These are phyloP conservation scores for Bubalus kerabau DNA, from an alignment of 2,113 vertebrate species.

Conservation along the genomic window DNA sequence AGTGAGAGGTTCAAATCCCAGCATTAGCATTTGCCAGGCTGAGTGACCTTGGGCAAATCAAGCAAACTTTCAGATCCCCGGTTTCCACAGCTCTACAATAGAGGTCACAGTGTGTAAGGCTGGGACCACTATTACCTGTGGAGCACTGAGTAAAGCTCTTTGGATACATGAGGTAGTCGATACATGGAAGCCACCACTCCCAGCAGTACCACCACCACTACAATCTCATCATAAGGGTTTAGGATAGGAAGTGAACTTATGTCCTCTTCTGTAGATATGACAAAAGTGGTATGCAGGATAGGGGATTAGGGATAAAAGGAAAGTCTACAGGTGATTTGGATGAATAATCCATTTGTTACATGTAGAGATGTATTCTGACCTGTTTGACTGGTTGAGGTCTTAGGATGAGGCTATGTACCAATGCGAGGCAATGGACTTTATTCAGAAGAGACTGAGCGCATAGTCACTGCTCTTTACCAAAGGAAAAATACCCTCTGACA, in stretches of 20 bases:
- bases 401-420: background rate
- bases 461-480: background rate
- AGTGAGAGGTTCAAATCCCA: background rate
- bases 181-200: background rate
- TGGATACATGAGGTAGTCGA: background rate
- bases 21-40: background rate
- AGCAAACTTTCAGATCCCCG: background rate
- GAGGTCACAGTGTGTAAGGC: background rate
- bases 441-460: background rate
- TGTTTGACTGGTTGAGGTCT: background rate
- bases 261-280: background rate
- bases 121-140: background rate
- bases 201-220: fast-evolving
- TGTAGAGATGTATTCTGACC: background rate
- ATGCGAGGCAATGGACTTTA: background rate
- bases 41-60: background rate
- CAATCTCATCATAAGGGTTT: background rate
- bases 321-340: background rate
- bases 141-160: background rate
- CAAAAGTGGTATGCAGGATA: background rate
- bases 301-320: background rate
- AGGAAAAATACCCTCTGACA: background rate
- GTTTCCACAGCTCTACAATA: background rate
- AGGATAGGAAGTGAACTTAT: background rate
- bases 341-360: background rate